Evolutionary conservation across 35 echinoderm and acorn worm genomes (phyloP).

Genomic region (Apostichopus californicus): DNA sequence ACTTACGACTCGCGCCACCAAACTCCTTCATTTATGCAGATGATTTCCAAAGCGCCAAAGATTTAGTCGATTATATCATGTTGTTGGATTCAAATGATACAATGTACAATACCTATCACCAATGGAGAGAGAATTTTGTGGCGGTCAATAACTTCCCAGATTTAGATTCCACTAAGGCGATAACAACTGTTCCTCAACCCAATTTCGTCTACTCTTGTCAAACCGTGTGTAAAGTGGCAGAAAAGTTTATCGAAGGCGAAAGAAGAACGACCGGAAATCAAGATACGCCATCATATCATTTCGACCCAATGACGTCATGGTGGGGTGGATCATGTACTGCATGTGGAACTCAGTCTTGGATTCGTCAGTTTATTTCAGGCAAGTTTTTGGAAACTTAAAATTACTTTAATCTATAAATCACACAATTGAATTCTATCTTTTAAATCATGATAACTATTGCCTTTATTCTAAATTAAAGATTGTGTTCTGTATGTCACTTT

Average conservation of each 20-base stretch:
- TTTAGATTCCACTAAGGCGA: not conserved
- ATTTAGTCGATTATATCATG: conserved; percentile 10
- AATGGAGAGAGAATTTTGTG: conserved; percentile 25
- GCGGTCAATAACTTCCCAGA: conserved; percentile 19
- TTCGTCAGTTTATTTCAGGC: not conserved
- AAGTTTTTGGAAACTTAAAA: too few species aligned
- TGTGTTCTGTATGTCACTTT: too few species aligned
- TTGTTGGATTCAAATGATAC: not conserved
- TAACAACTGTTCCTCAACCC: not conserved
- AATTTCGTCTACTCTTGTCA: conserved; percentile 13
- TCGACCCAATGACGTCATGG: conserved; percentile 20
- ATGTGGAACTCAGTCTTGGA: conserved; percentile 28
- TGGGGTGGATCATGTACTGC: conserved; percentile 10
- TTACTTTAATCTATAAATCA: too few species aligned
- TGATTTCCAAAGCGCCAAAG: conserved; percentile 4
- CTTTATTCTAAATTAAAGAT: too few species aligned
- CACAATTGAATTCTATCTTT: too few species aligned
- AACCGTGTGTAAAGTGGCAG: not conserved
- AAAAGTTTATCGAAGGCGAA: not conserved
- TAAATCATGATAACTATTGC: too few species aligned
- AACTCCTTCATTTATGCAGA: conserved; percentile 30
- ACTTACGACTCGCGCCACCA: conserved; percentile 24
- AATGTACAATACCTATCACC: not conserved
- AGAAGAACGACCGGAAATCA: not conserved
- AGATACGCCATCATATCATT: not conserved